These are phyloP conservation scores for Cryptoblepharus egeriae DNA, from an alignment of 2,797 vertebrate species.

Conservation along the genomic window DNA sequence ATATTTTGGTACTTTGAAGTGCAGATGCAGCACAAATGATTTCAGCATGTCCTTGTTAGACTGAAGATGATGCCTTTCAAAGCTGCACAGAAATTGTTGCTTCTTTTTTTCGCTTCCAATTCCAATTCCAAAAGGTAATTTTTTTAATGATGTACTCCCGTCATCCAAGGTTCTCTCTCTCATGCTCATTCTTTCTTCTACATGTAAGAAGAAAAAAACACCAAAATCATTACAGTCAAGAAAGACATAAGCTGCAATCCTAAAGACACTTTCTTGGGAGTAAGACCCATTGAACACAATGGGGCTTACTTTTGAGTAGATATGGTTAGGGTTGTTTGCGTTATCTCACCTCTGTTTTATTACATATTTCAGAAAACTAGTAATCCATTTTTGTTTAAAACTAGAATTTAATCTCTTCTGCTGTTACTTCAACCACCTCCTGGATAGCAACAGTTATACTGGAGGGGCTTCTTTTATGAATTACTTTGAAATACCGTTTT, in stretches of 20 bases:
- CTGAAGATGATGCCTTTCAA: neutral
- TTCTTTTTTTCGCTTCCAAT: neutral
- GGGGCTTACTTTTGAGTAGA: too few relatives aligned
- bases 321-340: too few relatives aligned
- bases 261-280: too few relatives aligned
- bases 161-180: neutral
- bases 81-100: neutral
- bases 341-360: too few relatives aligned
- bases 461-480: neutral
- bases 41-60: neutral
- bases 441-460: neutral
- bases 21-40: neutral
- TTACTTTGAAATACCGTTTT: neutral
- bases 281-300: too few relatives aligned
- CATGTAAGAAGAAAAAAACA: slow-evolving; percentile 39
- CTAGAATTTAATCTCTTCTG: neutral
- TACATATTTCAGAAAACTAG: too few relatives aligned
- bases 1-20: neutral
- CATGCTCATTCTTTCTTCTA: neutral
- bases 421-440: neutral
- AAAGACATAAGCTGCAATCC: too few relatives aligned
- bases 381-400: too few relatives aligned
- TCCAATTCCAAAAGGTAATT: neutral
- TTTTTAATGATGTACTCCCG: neutral
- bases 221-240: neutral